Percentiles rank a stretch among this genome's conserved stretches.
Evolutionary conservation across 2,797 vertebrate species (phyloP).

Genomic region (Threskiornis aethiopicus): DNA sequence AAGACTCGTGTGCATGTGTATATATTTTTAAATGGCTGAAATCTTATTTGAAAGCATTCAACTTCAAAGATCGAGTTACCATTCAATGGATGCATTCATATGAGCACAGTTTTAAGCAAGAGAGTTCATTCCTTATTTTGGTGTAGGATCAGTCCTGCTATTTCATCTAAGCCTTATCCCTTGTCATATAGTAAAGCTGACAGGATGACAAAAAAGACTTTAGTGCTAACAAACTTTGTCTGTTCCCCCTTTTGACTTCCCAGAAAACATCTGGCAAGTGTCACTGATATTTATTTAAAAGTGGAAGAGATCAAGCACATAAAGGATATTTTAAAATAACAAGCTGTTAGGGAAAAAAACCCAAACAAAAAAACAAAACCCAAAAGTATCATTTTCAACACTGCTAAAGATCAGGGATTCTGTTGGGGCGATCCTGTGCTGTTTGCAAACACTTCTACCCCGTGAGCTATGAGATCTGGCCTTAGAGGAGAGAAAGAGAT

Average conservation of each 20-base stretch:
- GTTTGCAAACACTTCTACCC: background rate
- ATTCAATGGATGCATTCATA: background rate
- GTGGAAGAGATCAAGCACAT: background rate
- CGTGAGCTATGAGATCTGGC: background rate
- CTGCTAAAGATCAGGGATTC: background rate
- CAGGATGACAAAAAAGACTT: background rate
- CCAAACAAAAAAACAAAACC: too few relatives aligned
- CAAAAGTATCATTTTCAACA: background rate
- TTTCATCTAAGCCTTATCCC: background rate
- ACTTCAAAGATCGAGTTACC: background rate
- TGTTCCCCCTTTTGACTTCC: background rate
- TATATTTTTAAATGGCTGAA: background rate
- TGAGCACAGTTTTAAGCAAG: background rate
- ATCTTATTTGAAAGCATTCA: background rate
- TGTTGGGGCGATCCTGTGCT: background rate
- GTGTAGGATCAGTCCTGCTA: background rate
- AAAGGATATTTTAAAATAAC: background rate
- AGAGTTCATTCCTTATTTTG: conserved; percentile 11
- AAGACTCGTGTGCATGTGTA: background rate
- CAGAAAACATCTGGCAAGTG: background rate
- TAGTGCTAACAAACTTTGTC: background rate
- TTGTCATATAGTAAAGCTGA: background rate
- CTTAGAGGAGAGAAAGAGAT: background rate
- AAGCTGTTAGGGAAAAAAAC: background rate
- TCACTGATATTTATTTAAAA: background rate